Evolutionary conservation across 1,140 invertebrate species (phyloP).

Genomic region (Catajapyx aquilonaris): DNA sequence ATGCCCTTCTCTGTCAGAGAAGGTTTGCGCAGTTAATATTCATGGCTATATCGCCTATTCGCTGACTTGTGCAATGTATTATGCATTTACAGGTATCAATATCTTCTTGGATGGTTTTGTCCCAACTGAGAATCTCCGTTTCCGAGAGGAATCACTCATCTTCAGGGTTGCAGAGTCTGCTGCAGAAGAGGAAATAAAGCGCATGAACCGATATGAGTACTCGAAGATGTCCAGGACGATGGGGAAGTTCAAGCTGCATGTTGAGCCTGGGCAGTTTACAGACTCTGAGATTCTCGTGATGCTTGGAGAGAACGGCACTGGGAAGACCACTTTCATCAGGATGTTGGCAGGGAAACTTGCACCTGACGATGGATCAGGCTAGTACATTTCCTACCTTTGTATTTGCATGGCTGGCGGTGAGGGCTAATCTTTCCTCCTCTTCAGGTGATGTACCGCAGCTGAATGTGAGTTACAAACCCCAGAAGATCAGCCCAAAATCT

Average conservation of each 20-base stretch:
- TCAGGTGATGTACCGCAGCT: constrained; percentile 64
- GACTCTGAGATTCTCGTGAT: constrained; percentile 99
- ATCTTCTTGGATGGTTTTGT: constrained; percentile 99
- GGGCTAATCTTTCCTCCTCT: no score
- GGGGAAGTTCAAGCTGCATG: constrained; percentile 43
- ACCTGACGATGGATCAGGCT: constrained; percentile 67
- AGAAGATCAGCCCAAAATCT: constrained; percentile 97
- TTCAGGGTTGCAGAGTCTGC: constrained; percentile 98
- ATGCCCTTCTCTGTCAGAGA: constrained; percentile 98
- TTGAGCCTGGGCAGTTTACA: constrained; percentile 85
- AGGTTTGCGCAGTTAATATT: constrained; percentile 30
- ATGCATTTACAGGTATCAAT: constrained; percentile 64
- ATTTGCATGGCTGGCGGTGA: no score
- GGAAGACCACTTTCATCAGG: constrained; percentile 97
- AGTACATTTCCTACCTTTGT: no score
- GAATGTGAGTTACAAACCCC: constrained; percentile 98
- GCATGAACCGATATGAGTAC: constrained; percentile 91
- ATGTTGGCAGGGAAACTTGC: constrained; percentile 91
- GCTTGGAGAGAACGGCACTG: constrained; percentile 97
- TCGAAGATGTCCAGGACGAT: constrained; percentile 26
- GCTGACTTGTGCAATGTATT: no score
- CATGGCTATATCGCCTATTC: no score
- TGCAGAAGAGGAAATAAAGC: constrained; percentile 89
- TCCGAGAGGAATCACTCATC: constrained; percentile 85
- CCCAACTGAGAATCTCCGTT: constrained; percentile 96